Evolutionary conservation across 2,888 invertebrate genomes (phyloP).

Genomic region (Autographa pulchrina): DNA sequence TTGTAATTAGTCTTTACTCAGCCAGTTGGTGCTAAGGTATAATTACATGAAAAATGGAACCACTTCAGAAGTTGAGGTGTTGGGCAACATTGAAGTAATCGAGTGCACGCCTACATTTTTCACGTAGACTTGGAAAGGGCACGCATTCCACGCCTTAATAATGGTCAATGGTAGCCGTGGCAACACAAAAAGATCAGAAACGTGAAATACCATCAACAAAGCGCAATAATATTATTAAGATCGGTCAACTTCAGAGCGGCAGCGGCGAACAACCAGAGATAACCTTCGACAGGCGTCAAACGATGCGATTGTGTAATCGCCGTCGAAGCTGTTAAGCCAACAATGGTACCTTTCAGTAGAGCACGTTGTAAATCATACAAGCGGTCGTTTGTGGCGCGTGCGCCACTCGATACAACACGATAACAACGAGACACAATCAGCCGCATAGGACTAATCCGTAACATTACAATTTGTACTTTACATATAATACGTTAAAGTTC

Average conservation of each 20-base stretch:
- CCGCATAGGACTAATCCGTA: conserved; percentile 58
- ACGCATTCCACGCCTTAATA: conserved; percentile 49
- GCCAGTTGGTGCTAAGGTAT: conserved; percentile 10
- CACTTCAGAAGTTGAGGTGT: conserved; percentile 19
- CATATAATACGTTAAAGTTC: conserved; percentile 56
- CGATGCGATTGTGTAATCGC: conserved; percentile 80
- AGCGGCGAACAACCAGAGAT: conserved; percentile 64
- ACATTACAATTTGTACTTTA: conserved; percentile 64
- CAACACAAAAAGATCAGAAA: conserved; percentile 73
- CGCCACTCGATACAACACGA: conserved; percentile 74
- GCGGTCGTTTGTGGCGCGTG: conserved; percentile 84
- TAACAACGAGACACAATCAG: conserved; percentile 67
- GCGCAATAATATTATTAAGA: conserved; percentile 56
- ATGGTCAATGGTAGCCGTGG: conserved; percentile 52
- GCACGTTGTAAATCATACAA: conserved; percentile 84
- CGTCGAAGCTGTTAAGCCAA: conserved; percentile 77
- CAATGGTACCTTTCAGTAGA: conserved; percentile 80
- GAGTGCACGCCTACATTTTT: conserved; percentile 24
- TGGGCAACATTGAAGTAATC: conserved; percentile 29
- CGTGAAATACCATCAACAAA: conserved; percentile 77
- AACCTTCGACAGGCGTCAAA: conserved; percentile 80
- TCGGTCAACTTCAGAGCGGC: conserved; percentile 59
- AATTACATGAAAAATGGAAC: conserved; percentile 34
- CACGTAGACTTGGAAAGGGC: conserved; percentile 53
- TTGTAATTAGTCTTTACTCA: conserved; percentile 46